Evolutionary conservation across 1,140 invertebrate species (phyloP).

Genomic region (Galleria mellonella): DNA sequence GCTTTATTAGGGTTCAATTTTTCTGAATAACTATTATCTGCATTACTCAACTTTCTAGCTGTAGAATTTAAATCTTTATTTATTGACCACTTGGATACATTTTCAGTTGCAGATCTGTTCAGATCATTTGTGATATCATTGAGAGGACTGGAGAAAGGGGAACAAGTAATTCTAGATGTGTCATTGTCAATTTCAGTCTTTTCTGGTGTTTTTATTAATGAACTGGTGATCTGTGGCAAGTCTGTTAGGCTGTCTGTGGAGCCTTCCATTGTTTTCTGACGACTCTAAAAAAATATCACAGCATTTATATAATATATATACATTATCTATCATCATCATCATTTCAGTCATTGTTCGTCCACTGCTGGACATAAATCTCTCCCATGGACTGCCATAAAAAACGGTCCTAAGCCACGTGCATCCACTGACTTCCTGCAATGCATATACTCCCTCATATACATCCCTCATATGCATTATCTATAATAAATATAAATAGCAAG

Average conservation of each 20-base stretch:
- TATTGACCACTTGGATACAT: slow-evolving; percentile 6
- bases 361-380: no score
- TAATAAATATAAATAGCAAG: no score
- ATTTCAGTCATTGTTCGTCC: no score
- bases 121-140: slow-evolving; percentile 39
- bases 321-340: no score
- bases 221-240: slow-evolving; percentile 10
- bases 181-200: slow-evolving; percentile 15
- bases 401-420: no score
- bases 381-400: no score
- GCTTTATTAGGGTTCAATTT: no score
- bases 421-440: no score
- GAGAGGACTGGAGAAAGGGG: slow-evolving; percentile 42
- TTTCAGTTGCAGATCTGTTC: slow-evolving; percentile 5
- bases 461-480: no score
- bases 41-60: background rate
- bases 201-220: slow-evolving; percentile 13
- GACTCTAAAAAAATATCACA: slow-evolving; percentile 13
- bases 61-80: slow-evolving; percentile 1
- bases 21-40: no score
- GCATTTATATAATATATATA: no score
- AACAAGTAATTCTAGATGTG: slow-evolving; percentile 38
- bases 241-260: slow-evolving; percentile 20
- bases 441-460: no score
- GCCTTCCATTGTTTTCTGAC: slow-evolving; percentile 10